Evolutionary conservation across 1,140 invertebrate species (phyloP).

Genomic region (Penaeus vannamei): DNA sequence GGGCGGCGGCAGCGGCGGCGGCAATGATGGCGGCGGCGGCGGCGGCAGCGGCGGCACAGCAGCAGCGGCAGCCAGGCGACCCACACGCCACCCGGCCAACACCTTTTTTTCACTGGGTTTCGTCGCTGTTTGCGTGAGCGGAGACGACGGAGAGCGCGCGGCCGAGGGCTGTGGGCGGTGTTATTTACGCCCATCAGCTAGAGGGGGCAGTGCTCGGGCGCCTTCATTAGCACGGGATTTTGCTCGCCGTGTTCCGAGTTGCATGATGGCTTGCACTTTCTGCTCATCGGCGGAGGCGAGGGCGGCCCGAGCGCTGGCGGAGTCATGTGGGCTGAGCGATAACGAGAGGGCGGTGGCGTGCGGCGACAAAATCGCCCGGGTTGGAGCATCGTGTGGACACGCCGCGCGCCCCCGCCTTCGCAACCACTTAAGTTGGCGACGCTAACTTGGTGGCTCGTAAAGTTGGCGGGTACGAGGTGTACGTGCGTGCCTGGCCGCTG

Average conservation of each 20-base stretch:
- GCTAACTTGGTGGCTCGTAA: conserved; percentile 48
- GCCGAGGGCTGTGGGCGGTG: too few relatives aligned
- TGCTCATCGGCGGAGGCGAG: too few relatives aligned
- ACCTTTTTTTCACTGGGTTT: conserved; percentile 46
- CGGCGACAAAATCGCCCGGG: not conserved
- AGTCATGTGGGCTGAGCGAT: conserved; percentile 31
- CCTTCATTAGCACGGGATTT: too few relatives aligned
- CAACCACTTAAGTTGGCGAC: conserved; percentile 45
- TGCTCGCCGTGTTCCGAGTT: too few relatives aligned
- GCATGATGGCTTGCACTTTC: too few relatives aligned
- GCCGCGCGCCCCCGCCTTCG: conserved; percentile 27
- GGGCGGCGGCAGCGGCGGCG: not conserved
- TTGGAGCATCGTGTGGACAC: conserved; percentile 41
- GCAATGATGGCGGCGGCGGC: not conserved
- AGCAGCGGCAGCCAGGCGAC: not conserved
- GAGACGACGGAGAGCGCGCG: not conserved
- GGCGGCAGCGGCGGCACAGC: conserved; percentile 42
- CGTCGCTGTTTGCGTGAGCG: not conserved
- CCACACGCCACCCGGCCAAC: conserved; percentile 2
- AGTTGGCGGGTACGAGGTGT: conserved; percentile 54
- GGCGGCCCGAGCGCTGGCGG: not conserved
- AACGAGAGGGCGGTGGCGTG: conserved; percentile 5
- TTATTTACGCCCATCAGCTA: too few relatives aligned
- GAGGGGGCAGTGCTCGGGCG: too few relatives aligned
- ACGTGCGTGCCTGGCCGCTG: conserved; percentile 35